Evolutionary conservation across 2,113 vertebrate genomes (phyloP), one percentile per base, ranked within the genome.

Genomic region (Sebastes fasciatus): DNA sequence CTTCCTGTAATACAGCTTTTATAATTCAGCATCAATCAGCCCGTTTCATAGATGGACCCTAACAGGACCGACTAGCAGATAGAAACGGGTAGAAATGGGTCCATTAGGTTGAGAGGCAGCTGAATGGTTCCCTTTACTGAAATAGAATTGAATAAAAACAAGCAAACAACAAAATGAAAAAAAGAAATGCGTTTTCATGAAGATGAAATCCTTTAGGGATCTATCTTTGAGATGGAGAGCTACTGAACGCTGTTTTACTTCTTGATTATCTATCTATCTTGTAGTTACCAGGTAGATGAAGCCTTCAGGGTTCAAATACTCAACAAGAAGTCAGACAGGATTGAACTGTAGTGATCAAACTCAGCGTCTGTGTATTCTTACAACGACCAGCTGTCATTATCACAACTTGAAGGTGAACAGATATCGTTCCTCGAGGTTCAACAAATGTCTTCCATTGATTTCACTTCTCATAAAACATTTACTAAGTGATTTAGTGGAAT

Each of bases 21-120:
- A 83, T 57, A 55, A 87, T 82, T 71, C 57, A 89, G 88, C 77
- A 90, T 92, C 83, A 92, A 89, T 93, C 85, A 92, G 91, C 62
- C 81, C 45, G 69, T 51, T 83, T 88, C 76, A 68, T n/a, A 77
- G 66, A 90, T 75, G 54, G 55, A 83, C 82, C 40, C 55, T 11
- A 68, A 72, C 62, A 71, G 75, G 86, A 71, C 67, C 58, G 43
- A 61, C 74, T 69, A 75, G 61, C 77, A 73, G 85, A 88, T 72
- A 52, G 68, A 89, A 87, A 88, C 62, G 70, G 65, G 64, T 67
- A 75, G 82, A 77, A 83, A 90, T 93, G 88, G 86, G 88, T 88
- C 81, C 88, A 86, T 91, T 93, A 85, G 74, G 65, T 76, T 85
- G 74, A 71, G 74, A 87, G 67, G 86, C 57, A 54, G 67, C 34